These are phyloP conservation scores for Mimumesa dahlbomi DNA, from an alignment of 2,888 invertebrate species.

Conservation along the genomic window DNA sequence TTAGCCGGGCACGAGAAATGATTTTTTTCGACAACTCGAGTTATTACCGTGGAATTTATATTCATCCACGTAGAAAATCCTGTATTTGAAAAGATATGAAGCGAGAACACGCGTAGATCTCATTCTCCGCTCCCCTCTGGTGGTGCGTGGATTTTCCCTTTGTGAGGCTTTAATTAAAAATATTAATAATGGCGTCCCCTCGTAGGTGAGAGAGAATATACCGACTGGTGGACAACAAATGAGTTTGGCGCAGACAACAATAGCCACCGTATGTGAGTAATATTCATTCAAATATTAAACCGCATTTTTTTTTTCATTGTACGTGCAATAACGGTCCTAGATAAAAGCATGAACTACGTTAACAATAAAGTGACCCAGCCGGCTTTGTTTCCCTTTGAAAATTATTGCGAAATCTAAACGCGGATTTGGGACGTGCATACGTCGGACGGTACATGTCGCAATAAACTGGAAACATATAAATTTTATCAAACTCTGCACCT, in stretches of 20 bases:
- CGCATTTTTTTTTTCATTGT: constrained; percentile 54
- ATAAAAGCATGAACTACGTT: constrained; percentile 49
- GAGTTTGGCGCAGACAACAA: constrained; percentile 59
- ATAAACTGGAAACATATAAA: constrained; percentile 43
- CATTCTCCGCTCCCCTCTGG: constrained; percentile 30
- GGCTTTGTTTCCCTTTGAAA: constrained; percentile 52
- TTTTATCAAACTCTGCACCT: constrained; percentile 13
- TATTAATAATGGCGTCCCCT: constrained; percentile 71
- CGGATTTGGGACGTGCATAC: constrained; percentile 5
- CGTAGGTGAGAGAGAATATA: constrained; percentile 45
- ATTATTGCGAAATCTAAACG: constrained; percentile 47
- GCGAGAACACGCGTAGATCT: constrained; percentile 54
- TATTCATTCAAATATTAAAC: constrained; percentile 69
- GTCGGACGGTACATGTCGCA: too few relatives aligned
- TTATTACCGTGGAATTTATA: constrained; percentile 25
- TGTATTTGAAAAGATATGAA: constrained; percentile 44
- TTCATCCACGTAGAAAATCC: constrained; percentile 41
- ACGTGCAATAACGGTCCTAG: constrained; percentile 53
- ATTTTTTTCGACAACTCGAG: background rate
- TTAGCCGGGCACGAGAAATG: constrained; percentile 26
- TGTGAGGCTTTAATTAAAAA: constrained; percentile 76
- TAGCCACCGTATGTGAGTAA: constrained; percentile 55
- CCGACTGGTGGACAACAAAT: constrained; percentile 61
- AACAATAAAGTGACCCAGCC: constrained; percentile 52
- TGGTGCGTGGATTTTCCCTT: constrained; percentile 56